These are phyloP conservation scores for Hipposideros larvatus DNA, from an alignment of 2,797 vertebrate genomes.

Conservation along the genomic window DNA sequence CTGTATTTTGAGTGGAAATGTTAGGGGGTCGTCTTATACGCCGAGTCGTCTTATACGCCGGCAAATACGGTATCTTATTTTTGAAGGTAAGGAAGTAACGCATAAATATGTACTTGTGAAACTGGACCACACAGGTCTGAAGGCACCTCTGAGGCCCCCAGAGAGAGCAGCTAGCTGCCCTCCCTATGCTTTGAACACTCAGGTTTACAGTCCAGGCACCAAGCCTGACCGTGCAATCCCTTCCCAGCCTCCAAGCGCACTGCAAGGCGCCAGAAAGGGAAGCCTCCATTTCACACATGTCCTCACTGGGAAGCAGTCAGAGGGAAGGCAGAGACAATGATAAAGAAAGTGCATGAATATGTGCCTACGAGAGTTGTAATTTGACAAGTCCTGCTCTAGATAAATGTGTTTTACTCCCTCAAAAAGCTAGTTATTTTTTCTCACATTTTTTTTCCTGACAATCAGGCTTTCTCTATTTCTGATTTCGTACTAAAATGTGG, in stretches of 20 bases:
- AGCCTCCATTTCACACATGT: neutral
- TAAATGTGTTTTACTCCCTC: neutral
- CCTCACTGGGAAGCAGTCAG: neutral
- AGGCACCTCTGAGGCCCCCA: neutral
- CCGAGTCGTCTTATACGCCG: too few relatives aligned
- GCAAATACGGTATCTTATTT: too few relatives aligned
- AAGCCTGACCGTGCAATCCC: neutral
- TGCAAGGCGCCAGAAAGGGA: neutral
- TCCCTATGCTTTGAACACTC: neutral
- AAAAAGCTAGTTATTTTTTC: slow-evolving; percentile 14
- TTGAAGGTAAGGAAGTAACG: neutral
- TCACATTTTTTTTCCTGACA: neutral
- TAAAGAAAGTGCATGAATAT: rapidly evolving
- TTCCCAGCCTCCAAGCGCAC: neutral
- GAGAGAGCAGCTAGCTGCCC: neutral
- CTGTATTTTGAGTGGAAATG: too few relatives aligned
- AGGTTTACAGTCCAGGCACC: neutral
- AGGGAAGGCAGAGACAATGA: neutral
- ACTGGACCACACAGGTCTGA: neutral
- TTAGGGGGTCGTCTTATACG: too few relatives aligned
- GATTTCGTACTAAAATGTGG: neutral
- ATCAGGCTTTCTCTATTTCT: slow-evolving; percentile 23
- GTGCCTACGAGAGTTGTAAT: neutral
- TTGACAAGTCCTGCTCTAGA: neutral
- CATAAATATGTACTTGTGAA: neutral